Conservation (phyloP, 2,113 vertebrate species). For the Tragelaphus imberbis region DNA sequence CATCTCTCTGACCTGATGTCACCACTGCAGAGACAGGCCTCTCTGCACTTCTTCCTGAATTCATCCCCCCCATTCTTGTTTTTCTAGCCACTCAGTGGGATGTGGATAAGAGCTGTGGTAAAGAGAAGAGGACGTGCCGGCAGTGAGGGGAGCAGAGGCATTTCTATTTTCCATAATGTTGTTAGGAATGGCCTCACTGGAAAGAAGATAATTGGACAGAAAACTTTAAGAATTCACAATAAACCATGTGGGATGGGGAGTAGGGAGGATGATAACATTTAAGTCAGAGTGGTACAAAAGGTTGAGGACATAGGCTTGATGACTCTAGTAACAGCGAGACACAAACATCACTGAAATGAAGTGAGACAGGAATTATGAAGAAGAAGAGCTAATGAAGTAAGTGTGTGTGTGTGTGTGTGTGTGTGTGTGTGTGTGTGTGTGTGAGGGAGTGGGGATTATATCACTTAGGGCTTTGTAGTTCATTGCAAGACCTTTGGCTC, state of each 20-base stretch:
- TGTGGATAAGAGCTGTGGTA: neutral
- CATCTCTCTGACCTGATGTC: neutral
- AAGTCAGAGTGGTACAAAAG: neutral
- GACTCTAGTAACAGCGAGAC: neutral
- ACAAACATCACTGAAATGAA: neutral
- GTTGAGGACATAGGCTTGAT: neutral
- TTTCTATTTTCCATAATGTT: neutral
- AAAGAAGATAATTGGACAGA: neutral
- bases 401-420: neutral
- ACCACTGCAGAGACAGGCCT: neutral
- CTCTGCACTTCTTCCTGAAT: too few species aligned
- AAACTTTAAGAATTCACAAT: neutral
- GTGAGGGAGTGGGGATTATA: fast-evolving
- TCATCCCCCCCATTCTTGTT: too few species aligned
- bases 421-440: neutral
- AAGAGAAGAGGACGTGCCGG: neutral
- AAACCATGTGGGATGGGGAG: neutral
- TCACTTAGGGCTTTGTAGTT: neutral
- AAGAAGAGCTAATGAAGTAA: neutral
- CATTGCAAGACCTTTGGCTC: neutral
- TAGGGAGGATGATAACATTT: neutral
- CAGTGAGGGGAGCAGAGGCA: neutral
- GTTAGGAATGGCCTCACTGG: neutral
- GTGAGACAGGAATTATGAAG: neutral
- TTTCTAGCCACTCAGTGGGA: neutral